phyloP scores from a whole-genome alignment of 2,113 vertebrate genomes.

The Urocitellus parryii region DNA sequence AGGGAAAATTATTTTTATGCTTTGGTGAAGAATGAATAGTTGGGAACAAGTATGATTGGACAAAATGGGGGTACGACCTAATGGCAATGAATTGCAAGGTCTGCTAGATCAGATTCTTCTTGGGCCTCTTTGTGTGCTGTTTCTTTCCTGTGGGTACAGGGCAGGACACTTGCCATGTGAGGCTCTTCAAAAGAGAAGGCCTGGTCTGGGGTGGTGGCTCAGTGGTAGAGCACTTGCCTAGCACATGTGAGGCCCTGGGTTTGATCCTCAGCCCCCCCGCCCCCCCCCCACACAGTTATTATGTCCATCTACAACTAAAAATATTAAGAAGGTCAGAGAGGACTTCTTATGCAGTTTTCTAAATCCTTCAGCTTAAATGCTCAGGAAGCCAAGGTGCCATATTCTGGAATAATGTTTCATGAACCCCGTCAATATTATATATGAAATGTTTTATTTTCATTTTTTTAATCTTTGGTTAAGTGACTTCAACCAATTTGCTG shows the following conservation, averaged over 20 bases:
- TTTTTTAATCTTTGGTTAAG: not conserved
- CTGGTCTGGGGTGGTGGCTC: too few relatives aligned
- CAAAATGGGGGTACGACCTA: not conserved
- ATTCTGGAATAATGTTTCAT: not conserved
- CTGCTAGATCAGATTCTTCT: not conserved
- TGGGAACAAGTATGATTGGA: not conserved
- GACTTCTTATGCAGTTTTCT: not conserved
- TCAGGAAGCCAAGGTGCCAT: fast-evolving
- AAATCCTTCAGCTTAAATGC: not conserved
- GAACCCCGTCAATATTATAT: not conserved
- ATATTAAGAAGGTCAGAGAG: not conserved
- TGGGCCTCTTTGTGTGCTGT: not conserved
- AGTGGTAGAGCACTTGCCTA: too few relatives aligned
- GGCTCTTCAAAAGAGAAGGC: not conserved
- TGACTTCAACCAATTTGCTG: not conserved
- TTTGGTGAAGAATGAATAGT: not conserved
- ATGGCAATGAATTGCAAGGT: not conserved
- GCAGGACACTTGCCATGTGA: not conserved
- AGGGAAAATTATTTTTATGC: not conserved
- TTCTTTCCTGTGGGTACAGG: too few relatives aligned
- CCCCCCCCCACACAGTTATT: too few relatives aligned
- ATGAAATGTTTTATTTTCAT: not conserved
- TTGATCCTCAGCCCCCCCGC: too few relatives aligned
- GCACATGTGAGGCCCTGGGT: too few relatives aligned
- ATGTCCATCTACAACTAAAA: too few relatives aligned